Conservation (phyloP, 2,797 vertebrate species). For the Microhierax caerulescens region DNA sequence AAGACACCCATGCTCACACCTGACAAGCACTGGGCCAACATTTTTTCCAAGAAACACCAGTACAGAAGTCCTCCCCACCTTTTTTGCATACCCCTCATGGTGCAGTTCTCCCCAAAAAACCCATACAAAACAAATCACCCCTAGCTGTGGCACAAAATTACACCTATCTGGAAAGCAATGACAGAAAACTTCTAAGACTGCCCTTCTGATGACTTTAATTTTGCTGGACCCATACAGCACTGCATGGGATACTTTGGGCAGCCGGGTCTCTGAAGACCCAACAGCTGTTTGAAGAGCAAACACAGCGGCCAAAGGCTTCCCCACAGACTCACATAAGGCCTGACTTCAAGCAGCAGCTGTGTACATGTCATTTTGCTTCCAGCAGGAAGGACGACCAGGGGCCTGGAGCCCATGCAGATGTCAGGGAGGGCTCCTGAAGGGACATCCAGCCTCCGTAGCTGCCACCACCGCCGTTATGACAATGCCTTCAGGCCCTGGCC, state of each 20-base stretch:
- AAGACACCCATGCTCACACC: not conserved
- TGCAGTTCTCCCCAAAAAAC: not conserved
- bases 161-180: fast-evolving
- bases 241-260: not conserved
- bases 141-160: not conserved
- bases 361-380: not conserved
- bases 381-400: not conserved
- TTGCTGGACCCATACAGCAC: not conserved
- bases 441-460: not conserved
- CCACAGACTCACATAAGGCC: not conserved
- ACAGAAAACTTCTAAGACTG: not conserved
- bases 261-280: not conserved
- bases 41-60: not conserved
- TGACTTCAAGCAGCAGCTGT: not conserved
- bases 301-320: not conserved
- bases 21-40: not conserved
- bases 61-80: fast-evolving
- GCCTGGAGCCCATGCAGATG: not conserved
- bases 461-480: fast-evolving
- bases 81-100: fast-evolving
- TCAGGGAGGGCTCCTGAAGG: not conserved
- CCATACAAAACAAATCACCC: not conserved
- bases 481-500: not conserved
- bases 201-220: not conserved
- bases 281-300: not conserved